Conservation (phyloP, 2,113 vertebrate species). For the Peucedramus taeniatus region DNA sequence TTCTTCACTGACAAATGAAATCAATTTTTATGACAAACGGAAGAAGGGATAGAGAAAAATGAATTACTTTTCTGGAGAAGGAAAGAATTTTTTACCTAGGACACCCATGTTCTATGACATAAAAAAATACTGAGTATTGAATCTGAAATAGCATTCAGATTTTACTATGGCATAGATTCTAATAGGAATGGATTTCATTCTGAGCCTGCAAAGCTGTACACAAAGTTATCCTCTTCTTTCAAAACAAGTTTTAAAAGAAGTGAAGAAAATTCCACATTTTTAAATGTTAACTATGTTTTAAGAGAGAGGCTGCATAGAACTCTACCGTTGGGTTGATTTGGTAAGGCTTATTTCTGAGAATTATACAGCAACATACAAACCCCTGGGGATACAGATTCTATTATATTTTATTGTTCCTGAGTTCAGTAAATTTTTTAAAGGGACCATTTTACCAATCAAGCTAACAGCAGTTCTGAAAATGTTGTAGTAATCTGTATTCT, state of each 20-base stretch:
- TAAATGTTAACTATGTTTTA: not conserved
- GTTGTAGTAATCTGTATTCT: slow-evolving; percentile 13
- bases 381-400: not conserved
- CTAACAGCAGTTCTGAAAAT: slow-evolving; percentile 23
- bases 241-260: not conserved
- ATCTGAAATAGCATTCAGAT: not conserved
- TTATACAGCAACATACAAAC: slow-evolving; percentile 11
- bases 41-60: not conserved
- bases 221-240: not conserved
- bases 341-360: slow-evolving; percentile 5
- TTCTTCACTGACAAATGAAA: not conserved
- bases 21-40: not conserved
- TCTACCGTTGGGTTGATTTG: not conserved
- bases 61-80: not conserved
- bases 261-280: not conserved
- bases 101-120: not conserved
- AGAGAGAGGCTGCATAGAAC: not conserved
- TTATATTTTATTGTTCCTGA: slow-evolving; percentile 39
- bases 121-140: not conserved
- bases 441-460: slow-evolving; percentile 20
- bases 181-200: not conserved
- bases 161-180: not conserved
- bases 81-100: not conserved
- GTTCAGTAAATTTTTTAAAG: slow-evolving; percentile 20
- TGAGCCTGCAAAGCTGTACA: not conserved